Conservation (phyloP, 2,797 vertebrate genomes). For the Chrosomus eos region DNA sequence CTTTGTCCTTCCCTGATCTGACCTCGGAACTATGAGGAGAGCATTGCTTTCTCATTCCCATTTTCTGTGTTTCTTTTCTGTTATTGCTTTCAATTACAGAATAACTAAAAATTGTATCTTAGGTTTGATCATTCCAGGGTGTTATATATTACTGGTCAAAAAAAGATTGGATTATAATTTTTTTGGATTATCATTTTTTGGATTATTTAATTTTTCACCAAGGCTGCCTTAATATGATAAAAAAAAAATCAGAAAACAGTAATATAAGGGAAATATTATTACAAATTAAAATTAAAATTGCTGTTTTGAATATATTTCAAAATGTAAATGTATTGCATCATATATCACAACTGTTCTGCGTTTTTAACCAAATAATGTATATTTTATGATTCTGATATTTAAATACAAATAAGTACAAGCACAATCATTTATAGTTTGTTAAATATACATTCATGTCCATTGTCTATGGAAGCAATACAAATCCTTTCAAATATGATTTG, state of each 20-base stretch:
- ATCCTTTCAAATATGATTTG: no score
- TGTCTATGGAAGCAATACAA: no score
- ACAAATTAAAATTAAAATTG: not conserved
- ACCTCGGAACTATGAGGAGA: not conserved
- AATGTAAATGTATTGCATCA: not conserved
- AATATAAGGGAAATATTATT: not conserved
- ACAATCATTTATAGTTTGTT: no score
- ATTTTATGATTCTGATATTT: no score
- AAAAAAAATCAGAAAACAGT: not conserved
- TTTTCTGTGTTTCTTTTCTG: not conserved
- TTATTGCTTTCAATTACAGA: not conserved
- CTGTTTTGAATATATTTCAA: not conserved
- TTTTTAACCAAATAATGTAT: no score
- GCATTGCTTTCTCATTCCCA: not conserved
- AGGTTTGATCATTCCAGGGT: not conserved
- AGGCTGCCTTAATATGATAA: not conserved
- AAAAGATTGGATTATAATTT: not conserved
- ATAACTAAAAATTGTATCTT: not conserved
- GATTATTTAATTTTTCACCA: not conserved
- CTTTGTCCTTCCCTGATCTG: slow-evolving; percentile 37
- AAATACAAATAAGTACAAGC: no score
- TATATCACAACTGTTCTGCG: no score
- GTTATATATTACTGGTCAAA: not conserved
- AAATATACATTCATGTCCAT: no score
- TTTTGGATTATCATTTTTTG: not conserved